Evolutionary conservation across 1,140 invertebrate species (phyloP).

Genomic region (Drosophila grimshawi): DNA sequence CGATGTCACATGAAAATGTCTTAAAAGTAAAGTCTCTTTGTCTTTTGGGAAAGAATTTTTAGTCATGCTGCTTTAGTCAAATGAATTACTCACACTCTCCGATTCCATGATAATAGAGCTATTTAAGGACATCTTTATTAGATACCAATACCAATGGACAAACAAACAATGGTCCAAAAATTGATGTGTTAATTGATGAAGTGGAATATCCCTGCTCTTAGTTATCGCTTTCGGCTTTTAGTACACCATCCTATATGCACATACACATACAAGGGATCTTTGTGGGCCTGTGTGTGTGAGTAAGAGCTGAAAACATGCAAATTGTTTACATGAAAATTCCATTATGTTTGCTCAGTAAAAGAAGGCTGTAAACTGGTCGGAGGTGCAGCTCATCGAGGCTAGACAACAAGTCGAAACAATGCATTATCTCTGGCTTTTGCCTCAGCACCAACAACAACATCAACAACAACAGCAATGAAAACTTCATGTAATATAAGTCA

Average conservation of each 20-base stretch:
- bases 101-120: slow-evolving; percentile 4
- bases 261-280: background rate
- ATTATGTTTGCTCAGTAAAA: slow-evolving; percentile 62
- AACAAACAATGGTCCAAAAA: slow-evolving; percentile 38
- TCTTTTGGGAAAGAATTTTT: background rate
- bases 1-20: too few species aligned
- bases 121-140: slow-evolving; percentile 34
- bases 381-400: slow-evolving; percentile 59
- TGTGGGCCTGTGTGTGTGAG: slow-evolving; percentile 15
- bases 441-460: slow-evolving; percentile 10
- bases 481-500: slow-evolving; percentile 68
- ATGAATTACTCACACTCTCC: background rate
- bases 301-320: slow-evolving; percentile 62
- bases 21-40: too few species aligned
- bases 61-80: background rate
- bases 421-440: slow-evolving; percentile 51
- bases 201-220: slow-evolving; percentile 16
- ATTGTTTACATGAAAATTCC: slow-evolving; percentile 78
- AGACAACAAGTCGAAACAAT: slow-evolving; percentile 66
- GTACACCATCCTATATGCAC: background rate
- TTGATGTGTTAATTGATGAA: slow-evolving; percentile 69
- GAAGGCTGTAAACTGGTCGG: slow-evolving; percentile 41
- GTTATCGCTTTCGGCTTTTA: background rate
- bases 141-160: slow-evolving; percentile 32
- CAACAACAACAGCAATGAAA: slow-evolving; percentile 42